Base-by-base conservation (phyloP, 1,140 invertebrate genomes). In the Plutomurus gul region DNA sequence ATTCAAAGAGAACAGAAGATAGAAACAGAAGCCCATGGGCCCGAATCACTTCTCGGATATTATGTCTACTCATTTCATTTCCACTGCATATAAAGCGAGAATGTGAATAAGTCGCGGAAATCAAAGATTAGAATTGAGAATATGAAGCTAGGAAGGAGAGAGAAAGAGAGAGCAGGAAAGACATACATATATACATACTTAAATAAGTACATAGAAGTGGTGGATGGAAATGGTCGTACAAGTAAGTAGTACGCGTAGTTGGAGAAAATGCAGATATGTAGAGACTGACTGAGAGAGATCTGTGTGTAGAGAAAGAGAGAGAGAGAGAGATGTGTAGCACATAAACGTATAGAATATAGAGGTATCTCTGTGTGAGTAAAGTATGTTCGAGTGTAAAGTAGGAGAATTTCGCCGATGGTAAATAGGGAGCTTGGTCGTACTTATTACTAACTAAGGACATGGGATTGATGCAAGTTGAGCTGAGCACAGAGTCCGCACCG, bases 71-170 rank as follows among this genome's bases (percentile, higher is more conserved):
- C 79, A 77, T 81, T 80, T 77, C 70, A 65, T 60, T 77, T 40
- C 46, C 75, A 70, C 56, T 75, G 56, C 51, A 75, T 75, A 79
- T 75, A 75, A 46, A 75, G 47, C 33, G 39, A 76, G 36, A 75
- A 80, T 76, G 81, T 77, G 78, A 78, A 77, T 81, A 82, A 80
- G 75, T 80, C 76, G 80, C 73, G 75, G 82, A 83, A 83, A 83
- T 83, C 82, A 83, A 83, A 83, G 82, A 83, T 83, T 83, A 81
- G 76, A 78, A 81, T 81, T 81, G 65, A 74, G 80, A 78, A 73
- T 80, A 70, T 76, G 51, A 47, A 22, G 43, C 30, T 30, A 74
- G 72, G 1, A 56, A 36, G 49, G 37, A 11, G 43, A 74, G 43
- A 71, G 22, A 39, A 8, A 36, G 65, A 13, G 8, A 39, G 16